Evolutionary conservation across 1,140 invertebrate species (phyloP).

Genomic region (Cyrtorhinus lividipennis): DNA sequence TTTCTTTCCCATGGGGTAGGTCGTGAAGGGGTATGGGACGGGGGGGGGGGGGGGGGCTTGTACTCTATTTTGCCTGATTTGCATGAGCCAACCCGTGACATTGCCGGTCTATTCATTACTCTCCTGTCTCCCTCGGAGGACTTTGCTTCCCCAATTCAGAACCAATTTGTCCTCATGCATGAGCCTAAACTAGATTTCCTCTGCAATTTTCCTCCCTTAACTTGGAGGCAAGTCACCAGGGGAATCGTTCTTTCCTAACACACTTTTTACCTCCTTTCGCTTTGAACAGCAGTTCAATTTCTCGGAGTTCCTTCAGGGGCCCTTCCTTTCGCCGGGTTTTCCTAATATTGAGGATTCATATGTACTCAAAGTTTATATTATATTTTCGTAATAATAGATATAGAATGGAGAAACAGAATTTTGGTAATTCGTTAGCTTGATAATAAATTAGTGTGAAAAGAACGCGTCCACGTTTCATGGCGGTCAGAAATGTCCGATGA

Average conservation of each 20-base stretch:
- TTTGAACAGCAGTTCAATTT: background rate
- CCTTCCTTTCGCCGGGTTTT: background rate
- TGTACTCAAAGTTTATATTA: background rate
- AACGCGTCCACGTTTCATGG: too few species aligned
- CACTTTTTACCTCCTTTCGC: constrained; percentile 1
- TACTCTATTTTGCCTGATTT: constrained; percentile 1
- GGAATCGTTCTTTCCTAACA: constrained; percentile 7
- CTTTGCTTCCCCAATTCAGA: constrained; percentile 11
- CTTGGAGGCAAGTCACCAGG: constrained; percentile 1
- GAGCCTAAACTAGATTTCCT: constrained; percentile 15
- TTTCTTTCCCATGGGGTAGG: background rate
- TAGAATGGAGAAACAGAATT: too few species aligned
- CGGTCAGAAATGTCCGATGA: background rate
- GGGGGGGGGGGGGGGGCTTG: too few species aligned
- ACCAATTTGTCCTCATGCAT: constrained; percentile 14
- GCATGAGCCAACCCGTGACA: constrained; percentile 3
- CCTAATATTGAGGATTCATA: background rate
- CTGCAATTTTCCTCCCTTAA: constrained; percentile 12
- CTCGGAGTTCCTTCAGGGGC: background rate
- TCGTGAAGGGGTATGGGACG: too few species aligned
- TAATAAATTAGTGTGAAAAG: too few species aligned
- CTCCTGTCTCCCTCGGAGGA: background rate
- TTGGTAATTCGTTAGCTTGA: too few species aligned
- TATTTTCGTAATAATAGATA: background rate
- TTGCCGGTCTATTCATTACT: constrained; percentile 14